Evolutionary conservation across 2,113 vertebrate species (phyloP).

Genomic region (Columba janthina): DNA sequence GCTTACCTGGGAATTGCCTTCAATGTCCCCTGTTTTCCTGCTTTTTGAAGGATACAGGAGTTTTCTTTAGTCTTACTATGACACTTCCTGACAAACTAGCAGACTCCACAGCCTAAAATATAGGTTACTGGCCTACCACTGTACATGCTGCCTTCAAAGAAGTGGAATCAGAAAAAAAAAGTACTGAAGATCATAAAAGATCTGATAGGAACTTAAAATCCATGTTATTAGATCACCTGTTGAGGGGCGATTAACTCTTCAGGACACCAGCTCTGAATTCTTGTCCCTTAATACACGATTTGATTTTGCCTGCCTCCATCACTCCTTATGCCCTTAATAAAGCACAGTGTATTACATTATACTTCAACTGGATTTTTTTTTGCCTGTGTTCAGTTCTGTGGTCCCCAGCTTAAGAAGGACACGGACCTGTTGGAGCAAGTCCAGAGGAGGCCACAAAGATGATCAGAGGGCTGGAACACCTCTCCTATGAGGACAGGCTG

Average conservation of each 20-base stretch:
- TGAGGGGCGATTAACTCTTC: neutral
- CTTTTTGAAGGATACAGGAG: neutral
- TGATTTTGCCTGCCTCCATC: neutral
- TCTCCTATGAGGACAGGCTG: too few species aligned
- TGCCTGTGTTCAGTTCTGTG: too few species aligned
- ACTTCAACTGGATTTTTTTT: neutral
- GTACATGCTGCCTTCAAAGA: neutral
- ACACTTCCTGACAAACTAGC: conserved; percentile 5
- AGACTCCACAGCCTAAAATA: conserved; percentile 1
- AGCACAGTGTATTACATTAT: neutral
- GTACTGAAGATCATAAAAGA: neutral
- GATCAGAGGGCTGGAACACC: too few species aligned
- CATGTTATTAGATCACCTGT: neutral
- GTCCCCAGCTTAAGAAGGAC: too few species aligned
- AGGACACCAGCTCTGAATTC: neutral
- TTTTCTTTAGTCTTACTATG: neutral
- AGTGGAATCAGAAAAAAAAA: neutral
- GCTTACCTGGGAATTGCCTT: neutral
- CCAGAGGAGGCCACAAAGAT: too few species aligned
- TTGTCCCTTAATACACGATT: neutral
- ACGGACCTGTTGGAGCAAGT: too few species aligned
- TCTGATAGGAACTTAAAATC: neutral
- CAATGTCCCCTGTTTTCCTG: neutral
- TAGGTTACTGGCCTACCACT: neutral
- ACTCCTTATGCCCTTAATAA: neutral